Evolutionary conservation across 2,888 invertebrate species (phyloP).

Genomic region (Pheosia tremula): DNA sequence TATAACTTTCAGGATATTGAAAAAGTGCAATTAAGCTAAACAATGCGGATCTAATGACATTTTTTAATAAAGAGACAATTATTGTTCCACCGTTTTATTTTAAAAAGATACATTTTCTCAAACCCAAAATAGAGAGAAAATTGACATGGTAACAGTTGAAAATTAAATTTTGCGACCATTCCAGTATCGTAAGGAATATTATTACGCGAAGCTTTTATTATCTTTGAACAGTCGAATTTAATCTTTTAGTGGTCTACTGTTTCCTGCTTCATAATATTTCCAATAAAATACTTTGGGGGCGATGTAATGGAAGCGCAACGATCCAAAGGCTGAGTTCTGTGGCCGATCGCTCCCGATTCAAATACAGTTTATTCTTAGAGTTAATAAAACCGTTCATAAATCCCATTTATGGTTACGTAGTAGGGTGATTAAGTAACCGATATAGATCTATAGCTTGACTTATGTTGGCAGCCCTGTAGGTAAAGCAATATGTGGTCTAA

Average conservation of each 20-base stretch:
- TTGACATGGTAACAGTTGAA: conserved; percentile 1
- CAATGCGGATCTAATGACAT: too few species aligned
- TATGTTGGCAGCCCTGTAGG: conserved; percentile 15
- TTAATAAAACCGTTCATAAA: conserved; percentile 50
- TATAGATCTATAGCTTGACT: conserved; percentile 36
- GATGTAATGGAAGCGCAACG: conserved; percentile 12
- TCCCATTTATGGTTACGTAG: conserved; percentile 40
- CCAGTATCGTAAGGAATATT: not conserved
- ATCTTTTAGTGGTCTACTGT: conserved; percentile 13
- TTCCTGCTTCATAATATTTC: conserved; percentile 17
- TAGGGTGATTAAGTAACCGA: conserved; percentile 36
- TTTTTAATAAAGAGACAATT: too few species aligned
- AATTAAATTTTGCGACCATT: conserved; percentile 1
- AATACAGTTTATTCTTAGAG: conserved; percentile 42
- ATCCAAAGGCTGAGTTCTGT: conserved; percentile 13
- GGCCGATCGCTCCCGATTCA: conserved; percentile 25
- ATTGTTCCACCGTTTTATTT: too few species aligned
- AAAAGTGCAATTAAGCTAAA: too few species aligned
- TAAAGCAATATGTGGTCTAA: conserved; percentile 15
- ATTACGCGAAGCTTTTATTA: conserved; percentile 10
- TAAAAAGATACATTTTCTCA: too few species aligned
- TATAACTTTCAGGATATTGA: too few species aligned
- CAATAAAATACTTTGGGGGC: conserved; percentile 25
- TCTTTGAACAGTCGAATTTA: conserved; percentile 5
- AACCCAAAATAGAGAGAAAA: not conserved